phyloP scores from a whole-genome alignment of 64 coral and sea anemone genomes.

The Montipora sp. region DNA sequence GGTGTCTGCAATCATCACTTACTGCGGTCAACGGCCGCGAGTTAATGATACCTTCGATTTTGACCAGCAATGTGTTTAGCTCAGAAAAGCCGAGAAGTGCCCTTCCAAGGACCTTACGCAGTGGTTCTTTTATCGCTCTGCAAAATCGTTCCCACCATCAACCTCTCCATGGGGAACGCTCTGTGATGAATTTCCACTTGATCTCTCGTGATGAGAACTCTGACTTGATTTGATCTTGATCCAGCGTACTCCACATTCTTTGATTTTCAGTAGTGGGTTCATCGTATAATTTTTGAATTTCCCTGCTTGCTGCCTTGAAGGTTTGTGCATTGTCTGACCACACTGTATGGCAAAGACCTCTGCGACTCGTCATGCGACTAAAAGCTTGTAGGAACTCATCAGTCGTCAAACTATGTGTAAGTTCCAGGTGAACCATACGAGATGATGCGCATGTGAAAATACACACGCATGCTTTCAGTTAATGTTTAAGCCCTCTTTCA shows the following conservation, averaged over 20 bases:
- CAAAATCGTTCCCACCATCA: constrained; percentile 38
- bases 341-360: constrained; percentile 34
- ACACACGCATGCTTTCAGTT: constrained; percentile 51
- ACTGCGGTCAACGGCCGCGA: neutral
- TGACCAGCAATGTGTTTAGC: too few relatives aligned
- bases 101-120: constrained; percentile 27
- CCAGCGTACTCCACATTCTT: neutral
- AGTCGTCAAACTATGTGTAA: constrained; percentile 26
- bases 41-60: too few relatives aligned
- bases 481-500: constrained; percentile 46
- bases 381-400: constrained; percentile 64
- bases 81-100: too few relatives aligned
- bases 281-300: constrained; percentile 25
- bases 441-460: constrained; percentile 49
- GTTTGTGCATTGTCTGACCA: constrained; percentile 51
- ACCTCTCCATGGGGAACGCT: constrained; percentile 31
- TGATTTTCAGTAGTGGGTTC: neutral
- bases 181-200: constrained; percentile 52
- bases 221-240: constrained; percentile 17
- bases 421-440: constrained; percentile 53
- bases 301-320: constrained; percentile 22
- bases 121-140: constrained; percentile 43
- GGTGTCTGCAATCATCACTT: too few relatives aligned
- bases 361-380: constrained; percentile 34
- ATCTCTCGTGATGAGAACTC: constrained; percentile 10